phyloP scores from a whole-genome alignment of 2,797 vertebrate genomes.

The Epinephelus coioides region DNA sequence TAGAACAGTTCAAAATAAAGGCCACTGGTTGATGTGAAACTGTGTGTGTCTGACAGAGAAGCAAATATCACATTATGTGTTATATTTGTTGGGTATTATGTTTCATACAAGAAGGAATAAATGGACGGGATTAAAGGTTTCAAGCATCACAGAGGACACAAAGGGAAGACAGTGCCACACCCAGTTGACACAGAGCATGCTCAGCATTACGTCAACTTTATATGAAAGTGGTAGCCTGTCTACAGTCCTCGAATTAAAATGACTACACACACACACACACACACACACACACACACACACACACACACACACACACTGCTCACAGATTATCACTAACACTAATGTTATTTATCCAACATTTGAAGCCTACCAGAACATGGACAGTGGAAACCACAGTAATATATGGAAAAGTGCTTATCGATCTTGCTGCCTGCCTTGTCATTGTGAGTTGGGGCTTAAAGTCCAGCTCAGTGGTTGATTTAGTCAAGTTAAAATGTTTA shows the following conservation, averaged over 20 bases:
- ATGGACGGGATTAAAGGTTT: slow-evolving; percentile 25
- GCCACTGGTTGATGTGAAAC: neutral
- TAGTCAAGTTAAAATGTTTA: neutral
- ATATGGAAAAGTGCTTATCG: neutral
- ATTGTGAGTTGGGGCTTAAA: neutral
- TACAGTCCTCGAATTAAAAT: slow-evolving; percentile 62
- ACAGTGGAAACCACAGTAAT: neutral
- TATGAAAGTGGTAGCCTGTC: slow-evolving; percentile 41
- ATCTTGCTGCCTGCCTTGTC: neutral
- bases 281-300: slow-evolving; percentile 2
- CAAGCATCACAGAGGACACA: slow-evolving; percentile 44
- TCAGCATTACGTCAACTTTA: slow-evolving; percentile 75
- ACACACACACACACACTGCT: neutral
- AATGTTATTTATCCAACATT: neutral
- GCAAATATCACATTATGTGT: neutral
- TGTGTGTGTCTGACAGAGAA: neutral
- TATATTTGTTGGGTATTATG: neutral
- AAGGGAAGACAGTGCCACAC: slow-evolving; percentile 64
- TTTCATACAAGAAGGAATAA: neutral
- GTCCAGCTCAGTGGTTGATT: neutral
- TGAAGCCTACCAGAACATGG: neutral
- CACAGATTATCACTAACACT: neutral
- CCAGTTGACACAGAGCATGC: slow-evolving; percentile 73
- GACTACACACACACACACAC: slow-evolving; percentile 17
- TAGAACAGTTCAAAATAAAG: slow-evolving; percentile 14